Conservation (phyloP, 2,888 invertebrate genomes). For the Epinotia brunnichana region DNA sequence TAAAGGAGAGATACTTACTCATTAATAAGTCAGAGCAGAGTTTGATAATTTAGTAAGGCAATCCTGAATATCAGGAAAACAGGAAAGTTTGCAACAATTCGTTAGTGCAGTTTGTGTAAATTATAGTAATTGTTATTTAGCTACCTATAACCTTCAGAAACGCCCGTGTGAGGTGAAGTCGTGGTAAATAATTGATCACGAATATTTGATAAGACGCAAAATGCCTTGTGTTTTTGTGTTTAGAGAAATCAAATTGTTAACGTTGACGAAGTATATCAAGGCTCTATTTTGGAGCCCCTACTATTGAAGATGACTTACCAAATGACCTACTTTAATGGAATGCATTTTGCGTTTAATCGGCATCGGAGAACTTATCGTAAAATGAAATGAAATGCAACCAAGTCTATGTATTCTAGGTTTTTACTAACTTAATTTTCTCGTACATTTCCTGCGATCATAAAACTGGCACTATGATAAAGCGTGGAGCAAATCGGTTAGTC, state of each 20-base stretch:
- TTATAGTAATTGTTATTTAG: too few relatives aligned
- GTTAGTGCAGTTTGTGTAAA: too few relatives aligned
- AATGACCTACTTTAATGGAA: neutral
- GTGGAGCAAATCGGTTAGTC: conserved; percentile 36
- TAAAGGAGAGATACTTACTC: too few relatives aligned
- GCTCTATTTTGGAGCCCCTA: neutral
- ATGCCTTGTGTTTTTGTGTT: too few relatives aligned
- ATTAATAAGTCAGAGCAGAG: too few relatives aligned
- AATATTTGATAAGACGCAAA: neutral
- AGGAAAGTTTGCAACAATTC: too few relatives aligned
- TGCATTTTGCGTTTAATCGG: neutral
- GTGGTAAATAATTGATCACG: too few relatives aligned
- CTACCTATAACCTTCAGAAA: too few relatives aligned
- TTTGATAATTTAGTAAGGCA: too few relatives aligned
- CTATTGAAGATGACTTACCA: neutral
- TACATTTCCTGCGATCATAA: conserved; percentile 40
- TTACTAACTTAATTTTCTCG: conserved; percentile 22
- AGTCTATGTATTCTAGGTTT: neutral
- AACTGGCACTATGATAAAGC: conserved; percentile 31
- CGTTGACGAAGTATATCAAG: neutral
- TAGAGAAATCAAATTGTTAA: neutral
- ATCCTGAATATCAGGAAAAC: too few relatives aligned
- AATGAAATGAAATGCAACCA: conserved; percentile 6
- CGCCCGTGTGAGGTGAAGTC: too few relatives aligned
- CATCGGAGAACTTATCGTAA: conserved; percentile 1